A percentile compares a stretch with the other conserved stretches of the same genome.
Conservation (phyloP, 2,113 vertebrate species). For the Microcebus tavaratra region DNA sequence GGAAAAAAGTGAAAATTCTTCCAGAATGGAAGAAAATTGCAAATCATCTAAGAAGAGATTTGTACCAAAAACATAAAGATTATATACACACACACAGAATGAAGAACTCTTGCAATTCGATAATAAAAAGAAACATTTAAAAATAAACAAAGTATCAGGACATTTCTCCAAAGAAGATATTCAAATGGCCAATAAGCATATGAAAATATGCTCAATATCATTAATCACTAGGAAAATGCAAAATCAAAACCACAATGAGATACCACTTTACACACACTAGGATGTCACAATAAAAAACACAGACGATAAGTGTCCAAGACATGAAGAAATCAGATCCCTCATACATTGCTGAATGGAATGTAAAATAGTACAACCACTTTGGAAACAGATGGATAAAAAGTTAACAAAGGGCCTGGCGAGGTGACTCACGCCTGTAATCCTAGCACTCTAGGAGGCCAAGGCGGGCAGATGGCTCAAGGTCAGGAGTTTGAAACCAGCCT, state of each 20-base stretch:
- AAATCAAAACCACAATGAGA: neutral
- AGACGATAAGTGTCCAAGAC: neutral
- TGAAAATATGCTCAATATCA: neutral
- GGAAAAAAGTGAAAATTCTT: conserved; percentile 2
- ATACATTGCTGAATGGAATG: neutral
- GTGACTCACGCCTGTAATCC: too few species aligned
- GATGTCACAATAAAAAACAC: neutral
- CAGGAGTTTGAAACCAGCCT: too few species aligned
- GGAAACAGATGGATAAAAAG: neutral
- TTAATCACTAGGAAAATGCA: neutral
- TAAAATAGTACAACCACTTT: neutral
- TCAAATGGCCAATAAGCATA: neutral
- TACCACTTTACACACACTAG: neutral
- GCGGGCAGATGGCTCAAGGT: too few species aligned
- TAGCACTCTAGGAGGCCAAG: too few species aligned
- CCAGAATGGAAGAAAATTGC: neutral
- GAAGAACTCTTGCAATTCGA: neutral
- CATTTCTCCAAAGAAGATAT: conserved; percentile 3
- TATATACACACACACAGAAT: neutral
- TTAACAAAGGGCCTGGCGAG: neutral
- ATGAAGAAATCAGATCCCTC: neutral
- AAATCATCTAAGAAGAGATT: neutral
- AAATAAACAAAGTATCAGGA: neutral
- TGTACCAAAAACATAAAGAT: neutral
- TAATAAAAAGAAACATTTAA: conserved; percentile 13